Evolutionary conservation across 1,140 invertebrate species (phyloP), one percentile per base, ranked within the genome.

Genomic region (Cephus cinctus): DNA sequence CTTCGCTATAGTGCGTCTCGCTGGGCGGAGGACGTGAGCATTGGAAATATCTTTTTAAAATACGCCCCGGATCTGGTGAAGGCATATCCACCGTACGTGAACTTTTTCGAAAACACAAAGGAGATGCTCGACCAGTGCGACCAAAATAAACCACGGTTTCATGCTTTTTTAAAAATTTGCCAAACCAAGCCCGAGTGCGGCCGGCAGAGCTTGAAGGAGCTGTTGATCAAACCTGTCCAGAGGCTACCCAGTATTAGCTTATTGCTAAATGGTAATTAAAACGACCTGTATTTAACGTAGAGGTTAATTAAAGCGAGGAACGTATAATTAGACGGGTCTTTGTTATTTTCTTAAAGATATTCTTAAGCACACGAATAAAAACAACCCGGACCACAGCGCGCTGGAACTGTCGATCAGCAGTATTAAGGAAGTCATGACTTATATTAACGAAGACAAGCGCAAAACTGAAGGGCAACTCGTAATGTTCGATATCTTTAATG

Each of bases 401-500:
- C 79, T 98, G 53, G 88, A 92, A 69, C 80, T 88, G 69, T 94
- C 95, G 15, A 80, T 96, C 55, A 86, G 84, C 59, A 85, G 87
- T 56, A 86, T 98, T 61, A 89, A 92, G 67, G 89, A 95, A 81
- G 94, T 97, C 11, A 94, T 96, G 85, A 90, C 88, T 53, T 87
- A 95, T 67, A 96, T 98, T 42, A 98, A 98, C 73, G 94, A 98
- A 79, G 94, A 97, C 70, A 98, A 97, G 74, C 80, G 94, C 54
- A 93, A 90, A 77, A 96, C 94, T 5, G 96, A 98, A 75, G 89
- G 89, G 1, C 92, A 96, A 73, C 81, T 97, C 61, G 92, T 88
- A 53, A 90, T 98, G 81, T 98, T 98, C 78, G 93, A 97, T 76
- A 94, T 98, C 47, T 92, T 96, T 73, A 95, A 98, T 74, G 94